phyloP scores from a whole-genome alignment of 2,888 invertebrate species.

The Aleiodes testaceus region DNA sequence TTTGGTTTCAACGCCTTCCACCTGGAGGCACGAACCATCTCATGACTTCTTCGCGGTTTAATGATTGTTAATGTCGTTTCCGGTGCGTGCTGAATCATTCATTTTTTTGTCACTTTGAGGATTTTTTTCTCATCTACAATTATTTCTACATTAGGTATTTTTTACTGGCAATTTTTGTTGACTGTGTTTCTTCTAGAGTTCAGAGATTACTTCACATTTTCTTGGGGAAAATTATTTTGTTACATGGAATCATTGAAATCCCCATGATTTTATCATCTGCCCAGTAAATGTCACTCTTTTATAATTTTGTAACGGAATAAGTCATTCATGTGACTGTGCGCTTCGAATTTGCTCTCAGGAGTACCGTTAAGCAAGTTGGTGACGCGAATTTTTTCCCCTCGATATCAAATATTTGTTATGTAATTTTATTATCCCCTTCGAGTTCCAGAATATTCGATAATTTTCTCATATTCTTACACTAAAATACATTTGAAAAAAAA shows the following conservation, averaged over 20 bases:
- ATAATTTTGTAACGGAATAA: slow-evolving; percentile 31
- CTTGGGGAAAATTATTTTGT: no score
- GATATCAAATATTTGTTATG: not conserved
- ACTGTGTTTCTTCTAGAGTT: no score
- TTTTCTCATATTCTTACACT: not conserved
- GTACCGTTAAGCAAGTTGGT: slow-evolving; percentile 16
- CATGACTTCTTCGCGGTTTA: slow-evolving; percentile 15
- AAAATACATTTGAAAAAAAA: no score
- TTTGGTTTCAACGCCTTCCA: slow-evolving; percentile 38
- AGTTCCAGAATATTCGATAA: not conserved
- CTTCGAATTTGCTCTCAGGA: slow-evolving; percentile 16
- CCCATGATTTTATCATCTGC: no score
- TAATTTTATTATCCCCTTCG: not conserved
- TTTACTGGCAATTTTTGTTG: not conserved
- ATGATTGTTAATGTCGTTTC: slow-evolving; percentile 24
- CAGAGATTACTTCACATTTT: no score
- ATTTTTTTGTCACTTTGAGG: not conserved
- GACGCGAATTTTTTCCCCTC: slow-evolving; percentile 6
- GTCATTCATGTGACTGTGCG: slow-evolving; percentile 18
- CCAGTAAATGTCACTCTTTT: no score
- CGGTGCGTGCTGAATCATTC: slow-evolving; percentile 16
- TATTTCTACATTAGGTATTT: slow-evolving; percentile 3
- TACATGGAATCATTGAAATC: no score
- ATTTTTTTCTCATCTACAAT: not conserved
- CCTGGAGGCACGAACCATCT: slow-evolving; percentile 32